phyloP scores from a whole-genome alignment of 2,888 invertebrate genomes.

The Hydrotaea diabolus region DNA sequence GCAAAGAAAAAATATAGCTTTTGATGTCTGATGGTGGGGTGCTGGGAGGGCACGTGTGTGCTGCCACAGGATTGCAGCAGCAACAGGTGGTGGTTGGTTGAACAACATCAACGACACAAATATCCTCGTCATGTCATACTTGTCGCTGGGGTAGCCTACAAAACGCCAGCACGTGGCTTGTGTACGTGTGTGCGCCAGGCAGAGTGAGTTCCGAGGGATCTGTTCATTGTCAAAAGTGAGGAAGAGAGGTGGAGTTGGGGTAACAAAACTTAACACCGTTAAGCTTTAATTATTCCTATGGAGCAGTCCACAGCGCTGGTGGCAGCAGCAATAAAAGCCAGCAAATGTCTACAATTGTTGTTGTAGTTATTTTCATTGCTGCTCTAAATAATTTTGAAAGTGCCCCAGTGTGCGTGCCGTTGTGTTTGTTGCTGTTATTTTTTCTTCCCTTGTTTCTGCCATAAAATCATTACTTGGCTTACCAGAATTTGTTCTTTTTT shows the following conservation, averaged over 20 bases:
- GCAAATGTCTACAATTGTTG: slow-evolving; percentile 6
- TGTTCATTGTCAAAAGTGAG: not conserved
- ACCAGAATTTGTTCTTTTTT: too few species aligned
- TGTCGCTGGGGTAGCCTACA: not conserved
- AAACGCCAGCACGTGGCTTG: not conserved
- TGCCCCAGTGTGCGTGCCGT: not conserved
- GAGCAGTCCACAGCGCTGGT: not conserved
- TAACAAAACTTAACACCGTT: not conserved
- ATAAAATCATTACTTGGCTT: slow-evolving; percentile 12
- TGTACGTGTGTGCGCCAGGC: not conserved
- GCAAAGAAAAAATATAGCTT: not conserved
- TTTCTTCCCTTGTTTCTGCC: not conserved
- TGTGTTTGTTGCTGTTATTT: not conserved
- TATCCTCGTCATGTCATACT: not conserved
- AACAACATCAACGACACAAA: not conserved
- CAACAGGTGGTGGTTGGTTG: slow-evolving; percentile 4
- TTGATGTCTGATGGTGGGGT: not conserved
- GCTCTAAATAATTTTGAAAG: slow-evolving; percentile 11
- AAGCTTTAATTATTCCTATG: slow-evolving; percentile 23
- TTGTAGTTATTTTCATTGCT: slow-evolving; percentile 6
- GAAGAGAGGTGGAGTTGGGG: too few species aligned
- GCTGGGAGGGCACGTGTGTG: not conserved
- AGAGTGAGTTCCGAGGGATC: not conserved
- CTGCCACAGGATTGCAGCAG: not conserved
- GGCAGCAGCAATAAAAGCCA: not conserved